Evolutionary conservation across 2,888 invertebrate species (phyloP).

Genomic region (Nyleta sp.): DNA sequence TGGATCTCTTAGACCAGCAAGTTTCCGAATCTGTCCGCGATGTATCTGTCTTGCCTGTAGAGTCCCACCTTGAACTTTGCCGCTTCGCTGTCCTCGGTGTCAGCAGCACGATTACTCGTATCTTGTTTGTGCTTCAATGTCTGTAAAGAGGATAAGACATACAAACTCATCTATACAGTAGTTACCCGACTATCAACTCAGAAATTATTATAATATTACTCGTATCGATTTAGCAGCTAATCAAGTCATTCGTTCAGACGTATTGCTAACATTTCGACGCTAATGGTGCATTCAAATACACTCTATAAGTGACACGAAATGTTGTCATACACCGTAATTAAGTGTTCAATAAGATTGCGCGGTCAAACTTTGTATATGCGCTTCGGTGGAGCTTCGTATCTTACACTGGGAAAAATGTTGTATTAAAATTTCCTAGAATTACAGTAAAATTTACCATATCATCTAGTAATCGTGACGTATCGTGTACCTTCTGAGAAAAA

Average conservation of each 20-base stretch:
- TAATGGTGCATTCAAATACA: background rate
- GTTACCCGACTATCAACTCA: conserved; percentile 48
- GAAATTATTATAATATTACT: conserved; percentile 55
- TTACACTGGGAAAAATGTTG: no score
- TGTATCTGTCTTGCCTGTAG: conserved; percentile 33
- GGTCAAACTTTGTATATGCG: no score
- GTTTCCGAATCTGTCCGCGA: conserved; percentile 33
- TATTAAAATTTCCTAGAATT: no score
- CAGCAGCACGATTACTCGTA: conserved; percentile 59
- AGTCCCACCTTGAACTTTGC: conserved; percentile 47
- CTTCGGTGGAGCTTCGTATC: no score
- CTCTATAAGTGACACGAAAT: background rate
- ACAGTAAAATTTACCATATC: no score
- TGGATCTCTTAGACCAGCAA: conserved; percentile 27
- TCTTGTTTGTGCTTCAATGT: conserved; percentile 63
- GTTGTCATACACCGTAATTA: no score
- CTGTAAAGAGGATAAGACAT: conserved; percentile 64
- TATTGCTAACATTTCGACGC: conserved; percentile 4
- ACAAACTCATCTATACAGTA: conserved; percentile 62
- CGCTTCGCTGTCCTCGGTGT: conserved; percentile 54
- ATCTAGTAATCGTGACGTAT: no score
- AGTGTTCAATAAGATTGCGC: no score
- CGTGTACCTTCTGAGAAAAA: no score
- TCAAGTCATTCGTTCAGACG: conserved; percentile 32
- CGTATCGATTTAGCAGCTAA: conserved; percentile 30